Percentiles rank a stretch among this genome's conserved stretches.
Evolutionary conservation across 2,113 vertebrate species (phyloP).

Genomic region (Laticauda laticaudata): DNA sequence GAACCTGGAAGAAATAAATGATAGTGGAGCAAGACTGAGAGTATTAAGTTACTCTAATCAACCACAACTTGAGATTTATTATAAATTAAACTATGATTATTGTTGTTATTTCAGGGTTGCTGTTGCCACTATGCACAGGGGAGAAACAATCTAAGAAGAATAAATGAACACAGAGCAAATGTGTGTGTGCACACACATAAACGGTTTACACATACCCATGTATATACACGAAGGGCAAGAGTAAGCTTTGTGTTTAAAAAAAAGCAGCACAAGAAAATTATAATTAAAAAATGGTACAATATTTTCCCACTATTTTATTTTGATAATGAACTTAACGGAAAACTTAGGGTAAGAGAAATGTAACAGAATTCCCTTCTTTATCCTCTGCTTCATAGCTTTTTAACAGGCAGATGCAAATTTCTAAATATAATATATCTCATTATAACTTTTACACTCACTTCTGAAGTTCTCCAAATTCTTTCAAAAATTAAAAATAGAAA

Average conservation of each 20-base stretch:
- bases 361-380: background rate
- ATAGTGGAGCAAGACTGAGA: background rate
- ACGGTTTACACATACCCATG: background rate
- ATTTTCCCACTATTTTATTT: background rate
- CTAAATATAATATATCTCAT: background rate
- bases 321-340: background rate
- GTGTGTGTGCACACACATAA: background rate
- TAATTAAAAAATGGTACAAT: background rate
- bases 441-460: background rate
- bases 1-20: constrained; percentile 28
- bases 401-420: background rate
- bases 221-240: background rate
- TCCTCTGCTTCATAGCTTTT: background rate
- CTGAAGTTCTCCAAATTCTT: background rate
- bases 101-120: background rate
- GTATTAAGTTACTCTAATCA: background rate
- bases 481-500: background rate
- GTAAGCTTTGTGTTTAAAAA: background rate
- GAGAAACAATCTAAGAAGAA: background rate
- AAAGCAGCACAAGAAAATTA: background rate
- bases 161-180: background rate
- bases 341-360: background rate
- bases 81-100: constrained; percentile 7
- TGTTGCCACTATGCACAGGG: background rate
- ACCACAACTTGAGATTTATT: background rate